Percentiles rank a stretch among this genome's conserved stretches.
These are phyloP conservation scores for Rousettus leschenaultii DNA, from an alignment of 2,113 vertebrate genomes.

Conservation along the genomic window DNA sequence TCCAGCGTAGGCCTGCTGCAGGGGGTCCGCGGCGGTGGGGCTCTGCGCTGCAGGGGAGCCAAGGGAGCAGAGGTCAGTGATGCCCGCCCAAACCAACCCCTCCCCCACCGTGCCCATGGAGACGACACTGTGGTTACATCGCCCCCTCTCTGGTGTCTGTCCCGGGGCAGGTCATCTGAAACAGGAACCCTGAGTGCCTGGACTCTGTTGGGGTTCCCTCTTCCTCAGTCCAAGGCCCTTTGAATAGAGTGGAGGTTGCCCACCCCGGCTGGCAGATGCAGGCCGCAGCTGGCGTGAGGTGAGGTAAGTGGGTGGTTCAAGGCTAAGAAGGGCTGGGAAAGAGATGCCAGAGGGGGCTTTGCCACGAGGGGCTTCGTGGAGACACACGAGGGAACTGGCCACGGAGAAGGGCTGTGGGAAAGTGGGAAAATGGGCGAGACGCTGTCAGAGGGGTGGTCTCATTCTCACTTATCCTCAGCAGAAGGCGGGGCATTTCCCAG, in stretches of 20 bases:
- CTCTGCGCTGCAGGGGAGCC: conserved; percentile 94
- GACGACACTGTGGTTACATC: not conserved
- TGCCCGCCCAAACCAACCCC: not conserved
- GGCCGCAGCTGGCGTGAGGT: not conserved
- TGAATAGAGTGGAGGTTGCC: not conserved
- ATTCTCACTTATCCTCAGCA: not conserved
- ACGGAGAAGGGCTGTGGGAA: not conserved
- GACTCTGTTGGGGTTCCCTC: not conserved
- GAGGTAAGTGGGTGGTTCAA: not conserved
- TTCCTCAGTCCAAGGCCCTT: not conserved
- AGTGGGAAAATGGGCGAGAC: not conserved
- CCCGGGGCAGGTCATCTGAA: not conserved
- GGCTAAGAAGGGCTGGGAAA: not conserved
- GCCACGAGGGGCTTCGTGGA: not conserved
- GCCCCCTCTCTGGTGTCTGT: not conserved
- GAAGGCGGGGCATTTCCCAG: not conserved
- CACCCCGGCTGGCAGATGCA: not conserved
- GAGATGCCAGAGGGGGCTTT: not conserved
- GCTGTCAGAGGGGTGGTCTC: not conserved
- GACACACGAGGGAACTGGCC: not conserved
- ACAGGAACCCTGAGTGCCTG: not conserved
- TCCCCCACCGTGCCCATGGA: not conserved
- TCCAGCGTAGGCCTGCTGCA: conserved; percentile 99
- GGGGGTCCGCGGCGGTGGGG: conserved; percentile 96
- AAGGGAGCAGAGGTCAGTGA: conserved; percentile 59